Evolutionary conservation across 1,140 invertebrate genomes (phyloP).

Genomic region (Olivierus martensii): DNA sequence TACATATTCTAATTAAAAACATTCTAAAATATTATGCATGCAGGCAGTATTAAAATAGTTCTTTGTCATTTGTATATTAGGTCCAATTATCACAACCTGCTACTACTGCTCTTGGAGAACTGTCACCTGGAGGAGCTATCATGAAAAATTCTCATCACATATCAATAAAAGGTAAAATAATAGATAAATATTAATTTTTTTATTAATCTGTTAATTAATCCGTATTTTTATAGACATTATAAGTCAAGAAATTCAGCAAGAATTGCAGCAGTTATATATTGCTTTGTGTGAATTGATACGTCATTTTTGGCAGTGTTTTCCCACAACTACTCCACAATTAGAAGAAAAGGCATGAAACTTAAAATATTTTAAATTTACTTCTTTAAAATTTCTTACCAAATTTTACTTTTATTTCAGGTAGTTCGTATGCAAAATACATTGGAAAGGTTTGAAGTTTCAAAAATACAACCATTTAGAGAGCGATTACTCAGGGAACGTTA

Average conservation of each 20-base stretch:
- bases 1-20: too few relatives aligned
- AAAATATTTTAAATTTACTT: too few relatives aligned
- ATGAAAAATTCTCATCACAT: conserved; percentile 67
- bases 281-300: conserved; percentile 72
- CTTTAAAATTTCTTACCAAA: too few relatives aligned
- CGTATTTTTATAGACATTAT: conserved; percentile 49
- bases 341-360: conserved; percentile 54
- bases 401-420: conserved; percentile 21
- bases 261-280: conserved; percentile 66
- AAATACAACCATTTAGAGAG: conserved; percentile 49
- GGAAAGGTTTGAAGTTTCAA: conserved; percentile 69
- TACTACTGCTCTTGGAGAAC: conserved; percentile 66
- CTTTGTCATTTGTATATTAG: too few relatives aligned
- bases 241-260: conserved; percentile 61
- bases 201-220: conserved; percentile 3
- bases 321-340: conserved; percentile 57
- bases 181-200: conserved; percentile 1
- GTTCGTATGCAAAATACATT: conserved; percentile 70
- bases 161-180: conserved; percentile 41
- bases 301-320: conserved; percentile 91
- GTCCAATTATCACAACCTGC: conserved; percentile 34
- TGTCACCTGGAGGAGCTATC: conserved; percentile 80
- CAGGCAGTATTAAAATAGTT: too few relatives aligned
- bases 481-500: conserved; percentile 22
- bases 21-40: too few relatives aligned